These are phyloP conservation scores for Mohoua ochrocephala DNA, from an alignment of 2,113 vertebrate species.

Conservation along the genomic window DNA sequence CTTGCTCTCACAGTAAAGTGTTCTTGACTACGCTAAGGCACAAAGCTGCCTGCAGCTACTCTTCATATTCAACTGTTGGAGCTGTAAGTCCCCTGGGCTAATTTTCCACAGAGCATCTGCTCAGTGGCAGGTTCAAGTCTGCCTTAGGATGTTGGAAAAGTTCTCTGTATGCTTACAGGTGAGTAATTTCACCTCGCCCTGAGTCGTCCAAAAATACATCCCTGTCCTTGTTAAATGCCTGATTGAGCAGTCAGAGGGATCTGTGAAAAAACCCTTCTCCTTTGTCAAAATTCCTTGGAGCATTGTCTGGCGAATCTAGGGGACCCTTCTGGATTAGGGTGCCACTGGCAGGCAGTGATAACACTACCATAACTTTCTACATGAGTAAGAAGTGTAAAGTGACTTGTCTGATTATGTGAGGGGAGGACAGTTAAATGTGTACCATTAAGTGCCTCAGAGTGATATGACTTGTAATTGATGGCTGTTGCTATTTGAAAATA, in stretches of 20 bases:
- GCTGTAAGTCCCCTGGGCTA: not conserved
- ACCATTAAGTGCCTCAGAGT: not conserved
- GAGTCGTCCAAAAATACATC: rapidly evolving
- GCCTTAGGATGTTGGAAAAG: not conserved
- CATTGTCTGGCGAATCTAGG: not conserved
- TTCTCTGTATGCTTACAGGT: not conserved
- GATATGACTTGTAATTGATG: not conserved
- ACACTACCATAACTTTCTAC: not conserved
- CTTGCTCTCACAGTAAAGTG: not conserved
- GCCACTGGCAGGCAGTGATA: not conserved
- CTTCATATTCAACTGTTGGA: not conserved
- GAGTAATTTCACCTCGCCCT: not conserved
- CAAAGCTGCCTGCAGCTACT: not conserved
- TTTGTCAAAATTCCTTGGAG: not conserved
- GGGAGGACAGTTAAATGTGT: not conserved
- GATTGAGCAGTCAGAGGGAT: not conserved
- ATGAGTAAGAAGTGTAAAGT: rapidly evolving
- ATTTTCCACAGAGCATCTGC: not conserved
- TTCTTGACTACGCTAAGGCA: not conserved
- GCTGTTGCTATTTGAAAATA: not conserved
- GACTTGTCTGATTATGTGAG: not conserved
- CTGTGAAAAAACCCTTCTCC: not conserved
- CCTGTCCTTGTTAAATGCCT: not conserved
- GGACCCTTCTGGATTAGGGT: not conserved
- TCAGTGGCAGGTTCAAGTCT: not conserved